Base-by-base conservation (phyloP, 2,888 invertebrate genomes). In the Monopis laevigella region DNA sequence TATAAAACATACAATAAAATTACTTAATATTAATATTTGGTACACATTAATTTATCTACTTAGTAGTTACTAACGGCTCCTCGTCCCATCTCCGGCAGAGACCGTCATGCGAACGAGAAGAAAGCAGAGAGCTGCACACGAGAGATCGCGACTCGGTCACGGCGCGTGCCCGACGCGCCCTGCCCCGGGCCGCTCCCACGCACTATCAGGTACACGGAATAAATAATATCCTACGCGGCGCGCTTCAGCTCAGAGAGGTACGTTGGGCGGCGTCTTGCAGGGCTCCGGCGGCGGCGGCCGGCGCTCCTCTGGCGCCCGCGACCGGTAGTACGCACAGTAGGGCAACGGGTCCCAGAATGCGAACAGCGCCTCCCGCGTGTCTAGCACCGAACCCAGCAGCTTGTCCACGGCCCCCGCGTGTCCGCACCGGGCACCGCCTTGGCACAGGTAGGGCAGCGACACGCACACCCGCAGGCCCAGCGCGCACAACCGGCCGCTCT, bases 291-390 rank as follows among this genome's bases (percentile, higher is more conserved):
- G 78, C 48, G 68, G 82, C 56, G 63, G 67, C 60, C 66, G 71
- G 55, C 65, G 63, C 47, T 69, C 71, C 18, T 65, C 70, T 28
- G 92, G 91, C 52, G 88, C 63, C 56, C 92, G 89, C 52, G 93
- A 86, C 59, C 91, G 91, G 67, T 92, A 92, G 61, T 91, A 92
- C 2, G 90, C 92, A 58, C 91, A 92, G 59, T 92, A 93, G 0
- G 93, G 93, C 52, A 93, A 61, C 3, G 93, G 93, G 59, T 93
- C 93, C 92, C 92, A 92, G 56, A 88, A 88, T 3, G 88, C 84
- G 56, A 93, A 93, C 1, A 93, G 71, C 0, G 90, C 92, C 58
- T 93, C 92, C 28, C 90, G 82, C 50, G 90, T 90, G 55, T 92
- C 90, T 50, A 92, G 60, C 26, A 90, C 87, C 0, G 87, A 87